Conservation (phyloP, 2,888 invertebrate genomes). For the Miltochrista miniata region DNA sequence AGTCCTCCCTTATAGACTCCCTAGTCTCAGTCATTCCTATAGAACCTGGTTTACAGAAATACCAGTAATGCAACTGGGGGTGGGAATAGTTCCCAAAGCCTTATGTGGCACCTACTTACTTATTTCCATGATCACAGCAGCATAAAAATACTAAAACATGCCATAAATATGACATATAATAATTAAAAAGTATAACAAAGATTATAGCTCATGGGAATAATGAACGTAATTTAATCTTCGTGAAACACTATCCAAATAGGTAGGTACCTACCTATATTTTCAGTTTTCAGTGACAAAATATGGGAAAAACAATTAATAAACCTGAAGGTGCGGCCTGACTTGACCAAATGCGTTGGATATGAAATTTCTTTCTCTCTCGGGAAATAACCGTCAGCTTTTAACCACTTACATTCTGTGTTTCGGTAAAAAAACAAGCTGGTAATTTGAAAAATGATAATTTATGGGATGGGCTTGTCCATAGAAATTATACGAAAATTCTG, state of each 20-base stretch:
- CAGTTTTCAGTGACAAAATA: neutral
- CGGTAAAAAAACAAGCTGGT: neutral
- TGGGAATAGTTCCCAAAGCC: too few relatives aligned
- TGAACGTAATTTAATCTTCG: neutral
- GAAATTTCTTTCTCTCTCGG: constrained; percentile 31
- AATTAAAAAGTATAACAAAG: too few relatives aligned
- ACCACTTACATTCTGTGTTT: constrained; percentile 7
- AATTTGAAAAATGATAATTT: constrained; percentile 4
- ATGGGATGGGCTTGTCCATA: neutral
- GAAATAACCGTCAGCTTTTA: constrained; percentile 29
- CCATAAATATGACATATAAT: too few relatives aligned
- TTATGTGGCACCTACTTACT: too few relatives aligned
- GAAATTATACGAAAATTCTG: neutral
- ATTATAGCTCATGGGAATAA: too few relatives aligned
- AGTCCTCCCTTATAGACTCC: too few relatives aligned
- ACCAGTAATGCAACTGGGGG: too few relatives aligned
- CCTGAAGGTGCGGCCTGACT: constrained; percentile 23
- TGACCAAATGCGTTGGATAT: constrained; percentile 27
- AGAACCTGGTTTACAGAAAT: too few relatives aligned
- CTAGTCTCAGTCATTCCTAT: too few relatives aligned
- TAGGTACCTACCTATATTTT: too few relatives aligned
- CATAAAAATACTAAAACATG: too few relatives aligned
- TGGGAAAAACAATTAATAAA: constrained; percentile 8
- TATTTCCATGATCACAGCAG: too few relatives aligned
- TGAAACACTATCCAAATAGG: neutral